Evolutionary conservation across 2,113 vertebrate species (phyloP).

Genomic region (Enhydra lutris): DNA sequence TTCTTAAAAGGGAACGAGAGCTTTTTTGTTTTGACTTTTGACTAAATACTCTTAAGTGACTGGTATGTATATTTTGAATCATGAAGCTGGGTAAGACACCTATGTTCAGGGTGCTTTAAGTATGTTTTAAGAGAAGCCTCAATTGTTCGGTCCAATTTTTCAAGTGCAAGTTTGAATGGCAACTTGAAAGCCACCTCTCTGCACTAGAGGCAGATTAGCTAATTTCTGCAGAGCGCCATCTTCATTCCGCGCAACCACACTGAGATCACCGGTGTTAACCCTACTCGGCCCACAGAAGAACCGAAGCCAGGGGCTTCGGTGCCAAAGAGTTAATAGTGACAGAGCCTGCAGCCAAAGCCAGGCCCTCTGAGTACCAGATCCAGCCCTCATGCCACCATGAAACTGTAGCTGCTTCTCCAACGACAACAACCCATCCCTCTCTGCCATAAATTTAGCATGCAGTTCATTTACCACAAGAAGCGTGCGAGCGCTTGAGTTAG

Average conservation of each 20-base stretch:
- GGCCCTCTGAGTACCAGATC: not conserved
- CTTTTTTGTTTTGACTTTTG: not conserved
- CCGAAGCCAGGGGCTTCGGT: not conserved
- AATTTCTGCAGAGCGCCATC: not conserved
- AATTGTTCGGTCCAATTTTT: not conserved
- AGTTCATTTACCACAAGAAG: slow-evolving; percentile 20
- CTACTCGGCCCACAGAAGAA: not conserved
- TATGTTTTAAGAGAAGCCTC: not conserved
- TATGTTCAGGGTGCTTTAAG: not conserved
- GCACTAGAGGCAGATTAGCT: not conserved
- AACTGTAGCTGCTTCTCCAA: not conserved
- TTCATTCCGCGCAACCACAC: not conserved
- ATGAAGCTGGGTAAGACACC: not conserved
- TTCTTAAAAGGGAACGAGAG: slow-evolving; percentile 4
- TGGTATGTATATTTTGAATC: not conserved
- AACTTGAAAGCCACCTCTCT: not conserved
- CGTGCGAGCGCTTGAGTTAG: not conserved
- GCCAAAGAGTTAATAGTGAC: not conserved
- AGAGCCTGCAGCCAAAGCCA: not conserved
- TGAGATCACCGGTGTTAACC: not conserved
- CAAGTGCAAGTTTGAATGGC: not conserved
- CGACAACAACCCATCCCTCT: not conserved
- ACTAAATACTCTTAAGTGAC: not conserved
- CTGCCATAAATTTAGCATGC: not conserved
- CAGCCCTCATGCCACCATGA: not conserved